phyloP scores from a whole-genome alignment of 2,888 invertebrate genomes.

The Melieria crassipennis region DNA sequence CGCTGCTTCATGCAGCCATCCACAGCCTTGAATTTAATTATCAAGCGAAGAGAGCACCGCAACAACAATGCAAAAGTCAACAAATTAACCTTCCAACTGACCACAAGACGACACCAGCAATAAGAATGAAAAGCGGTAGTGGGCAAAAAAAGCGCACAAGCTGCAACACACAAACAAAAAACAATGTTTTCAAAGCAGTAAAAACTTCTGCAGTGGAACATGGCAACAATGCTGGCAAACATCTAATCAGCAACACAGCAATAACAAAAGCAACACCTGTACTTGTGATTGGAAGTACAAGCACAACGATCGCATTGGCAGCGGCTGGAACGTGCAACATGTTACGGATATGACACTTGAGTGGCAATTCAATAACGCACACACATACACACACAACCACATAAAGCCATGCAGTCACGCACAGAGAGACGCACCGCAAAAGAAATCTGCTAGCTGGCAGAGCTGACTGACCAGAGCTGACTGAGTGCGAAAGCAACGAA shows the following conservation, averaged over 20 bases:
- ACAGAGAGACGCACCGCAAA: neutral
- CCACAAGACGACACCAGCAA: slow-evolving; percentile 1
- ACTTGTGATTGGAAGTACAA: neutral
- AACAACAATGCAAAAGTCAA: neutral
- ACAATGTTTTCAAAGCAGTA: neutral
- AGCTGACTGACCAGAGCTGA: neutral
- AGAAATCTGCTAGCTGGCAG: neutral
- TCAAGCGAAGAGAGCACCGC: neutral
- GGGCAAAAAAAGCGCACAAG: neutral
- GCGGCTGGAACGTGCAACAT: slow-evolving; percentile 12
- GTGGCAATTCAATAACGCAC: slow-evolving; percentile 35
- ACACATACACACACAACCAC: neutral
- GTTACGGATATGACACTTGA: slow-evolving; percentile 44
- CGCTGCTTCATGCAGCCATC: neutral
- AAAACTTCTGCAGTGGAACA: neutral
- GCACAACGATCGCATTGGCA: neutral
- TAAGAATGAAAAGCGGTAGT: neutral
- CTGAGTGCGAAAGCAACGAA: neutral
- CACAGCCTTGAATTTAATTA: neutral
- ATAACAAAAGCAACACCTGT: neutral
- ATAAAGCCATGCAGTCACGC: neutral
- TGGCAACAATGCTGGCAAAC: neutral
- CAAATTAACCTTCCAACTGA: slow-evolving; percentile 1
- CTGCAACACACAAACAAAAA: neutral
- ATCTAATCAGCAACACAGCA: neutral